A percentile compares a stretch with the other conserved stretches of the same genome.
Conservation (phyloP, 2,888 invertebrate genomes). For the Orthosia incerta region DNA sequence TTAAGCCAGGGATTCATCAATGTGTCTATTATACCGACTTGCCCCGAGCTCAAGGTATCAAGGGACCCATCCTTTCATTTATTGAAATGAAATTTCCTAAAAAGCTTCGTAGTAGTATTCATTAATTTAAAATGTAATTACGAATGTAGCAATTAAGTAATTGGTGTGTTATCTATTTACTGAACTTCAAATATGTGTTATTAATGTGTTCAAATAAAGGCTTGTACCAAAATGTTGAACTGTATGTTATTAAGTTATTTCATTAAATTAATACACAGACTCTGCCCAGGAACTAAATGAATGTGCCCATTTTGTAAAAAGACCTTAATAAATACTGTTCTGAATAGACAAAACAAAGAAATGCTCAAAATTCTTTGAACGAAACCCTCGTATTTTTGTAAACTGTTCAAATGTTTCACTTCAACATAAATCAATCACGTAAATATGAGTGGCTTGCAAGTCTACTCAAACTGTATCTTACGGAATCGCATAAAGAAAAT, state of each 20-base stretch:
- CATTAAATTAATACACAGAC: neutral
- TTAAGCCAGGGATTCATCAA: slow-evolving; percentile 81
- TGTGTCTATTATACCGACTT: slow-evolving; percentile 82
- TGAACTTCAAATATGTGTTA: slow-evolving; percentile 39
- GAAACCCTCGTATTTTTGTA: slow-evolving; percentile 24
- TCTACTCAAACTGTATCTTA: slow-evolving; percentile 78
- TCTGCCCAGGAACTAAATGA: neutral
- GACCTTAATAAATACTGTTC: neutral
- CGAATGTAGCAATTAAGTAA: slow-evolving; percentile 43
- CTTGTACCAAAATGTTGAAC: slow-evolving; percentile 13
- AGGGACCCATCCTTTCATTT: slow-evolving; percentile 87
- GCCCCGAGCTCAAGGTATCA: slow-evolving; percentile 62
- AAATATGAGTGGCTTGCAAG: slow-evolving; percentile 78
- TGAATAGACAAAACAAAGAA: neutral
- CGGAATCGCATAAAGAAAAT: slow-evolving; percentile 85
- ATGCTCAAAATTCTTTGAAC: neutral
- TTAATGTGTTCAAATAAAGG: slow-evolving; percentile 38
- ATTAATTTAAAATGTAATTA: slow-evolving; percentile 42
- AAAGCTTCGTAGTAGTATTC: slow-evolving; percentile 24
- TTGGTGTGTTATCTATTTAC: slow-evolving; percentile 36
- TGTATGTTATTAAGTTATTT: slow-evolving; percentile 16
- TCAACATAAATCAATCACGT: slow-evolving; percentile 66
- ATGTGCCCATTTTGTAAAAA: neutral
- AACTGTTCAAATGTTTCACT: slow-evolving; percentile 46
- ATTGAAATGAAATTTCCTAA: slow-evolving; percentile 73